phyloP scores from a whole-genome alignment of 2,888 invertebrate species.

The Caenorhabditis sulstoni region DNA sequence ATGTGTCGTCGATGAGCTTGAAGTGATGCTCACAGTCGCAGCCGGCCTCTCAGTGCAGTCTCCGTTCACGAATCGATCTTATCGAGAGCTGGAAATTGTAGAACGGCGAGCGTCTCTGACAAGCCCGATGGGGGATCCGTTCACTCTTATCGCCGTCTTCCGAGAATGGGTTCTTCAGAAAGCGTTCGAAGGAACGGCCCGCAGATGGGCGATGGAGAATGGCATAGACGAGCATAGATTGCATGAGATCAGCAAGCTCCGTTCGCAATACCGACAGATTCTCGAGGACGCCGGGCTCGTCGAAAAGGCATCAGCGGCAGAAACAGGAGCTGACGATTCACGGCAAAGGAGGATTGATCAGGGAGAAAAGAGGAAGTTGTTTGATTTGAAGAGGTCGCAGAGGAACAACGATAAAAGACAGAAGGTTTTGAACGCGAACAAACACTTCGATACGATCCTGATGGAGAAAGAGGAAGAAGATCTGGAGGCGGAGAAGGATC shows the following conservation, averaged over 20 bases:
- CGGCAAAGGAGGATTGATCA: conserved; percentile 84
- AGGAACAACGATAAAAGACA: conserved; percentile 79
- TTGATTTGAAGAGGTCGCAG: conserved; percentile 86
- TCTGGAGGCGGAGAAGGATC: conserved; percentile 62
- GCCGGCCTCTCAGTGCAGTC: conserved; percentile 94
- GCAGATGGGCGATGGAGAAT: conserved; percentile 91
- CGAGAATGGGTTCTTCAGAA: conserved; percentile 83
- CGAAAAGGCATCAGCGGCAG: conserved; percentile 65
- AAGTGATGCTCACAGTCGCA: conserved; percentile 89
- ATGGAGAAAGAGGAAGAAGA: conserved; percentile 71
- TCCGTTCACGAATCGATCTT: conserved; percentile 92
- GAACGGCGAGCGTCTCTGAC: conserved; percentile 84
- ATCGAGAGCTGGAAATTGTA: conserved; percentile 82
- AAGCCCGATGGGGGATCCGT: conserved; percentile 95
- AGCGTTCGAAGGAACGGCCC: conserved; percentile 75
- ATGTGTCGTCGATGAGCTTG: conserved; percentile 72
- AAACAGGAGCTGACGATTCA: conserved; percentile 71
- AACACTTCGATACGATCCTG: conserved; percentile 75
- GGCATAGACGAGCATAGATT: conserved; percentile 97
- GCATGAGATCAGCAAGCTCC: conserved; percentile 94
- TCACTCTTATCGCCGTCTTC: conserved; percentile 88
- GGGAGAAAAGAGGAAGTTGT: conserved; percentile 91
- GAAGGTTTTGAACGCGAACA: conserved; percentile 85
- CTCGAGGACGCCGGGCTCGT: conserved; percentile 78
- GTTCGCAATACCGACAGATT: conserved; percentile 85